Percentiles rank a stretch among this genome's conserved stretches.
Conservation (phyloP, 2,797 vertebrate species). For the Muscicapa striata region DNA sequence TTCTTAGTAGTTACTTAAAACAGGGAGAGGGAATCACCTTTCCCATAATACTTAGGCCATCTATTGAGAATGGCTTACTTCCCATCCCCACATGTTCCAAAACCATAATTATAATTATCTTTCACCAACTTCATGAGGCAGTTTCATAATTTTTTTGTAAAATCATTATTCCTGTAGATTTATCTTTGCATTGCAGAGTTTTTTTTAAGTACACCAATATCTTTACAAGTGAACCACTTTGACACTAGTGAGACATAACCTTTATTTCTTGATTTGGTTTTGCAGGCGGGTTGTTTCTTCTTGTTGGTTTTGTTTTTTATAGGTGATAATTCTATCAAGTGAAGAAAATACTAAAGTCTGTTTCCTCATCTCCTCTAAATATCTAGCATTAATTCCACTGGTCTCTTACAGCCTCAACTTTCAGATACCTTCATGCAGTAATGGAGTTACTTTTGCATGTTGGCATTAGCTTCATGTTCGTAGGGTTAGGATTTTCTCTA, state of each 20-base stretch:
- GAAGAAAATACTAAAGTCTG: not conserved
- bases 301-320: not conserved
- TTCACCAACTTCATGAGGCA: not conserved
- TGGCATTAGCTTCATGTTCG: not conserved
- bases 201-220: not conserved
- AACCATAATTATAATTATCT: not conserved
- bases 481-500: not conserved
- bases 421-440: not conserved
- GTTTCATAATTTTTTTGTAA: not conserved
- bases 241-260: not conserved
- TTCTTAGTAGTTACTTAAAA: not conserved
- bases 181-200: not conserved
- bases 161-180: not conserved
- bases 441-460: not conserved
- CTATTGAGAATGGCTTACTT: not conserved
- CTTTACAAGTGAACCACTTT: not conserved
- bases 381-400: not conserved
- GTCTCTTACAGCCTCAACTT: not conserved
- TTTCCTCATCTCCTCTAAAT: not conserved
- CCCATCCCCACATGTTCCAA: not conserved
- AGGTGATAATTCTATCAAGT: accelerated
- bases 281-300: accelerated
- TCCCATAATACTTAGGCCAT: not conserved
- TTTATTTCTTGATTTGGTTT: not conserved
- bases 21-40: accelerated